Evolutionary conservation across 2,113 vertebrate species (phyloP).

Genomic region (Plestiodon gilberti): DNA sequence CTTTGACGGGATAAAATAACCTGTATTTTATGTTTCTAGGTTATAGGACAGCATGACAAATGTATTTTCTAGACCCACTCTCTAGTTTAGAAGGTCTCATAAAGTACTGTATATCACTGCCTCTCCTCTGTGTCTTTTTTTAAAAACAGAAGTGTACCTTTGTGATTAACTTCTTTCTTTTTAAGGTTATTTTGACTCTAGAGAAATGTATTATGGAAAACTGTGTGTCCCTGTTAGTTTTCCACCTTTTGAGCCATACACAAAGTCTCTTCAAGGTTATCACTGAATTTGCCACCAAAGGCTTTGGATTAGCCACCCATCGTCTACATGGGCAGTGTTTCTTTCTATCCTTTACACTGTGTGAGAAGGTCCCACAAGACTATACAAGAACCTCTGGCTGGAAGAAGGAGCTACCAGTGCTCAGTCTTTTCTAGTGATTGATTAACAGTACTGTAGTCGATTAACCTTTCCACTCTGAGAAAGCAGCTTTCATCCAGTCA

Average conservation of each 20-base stretch:
- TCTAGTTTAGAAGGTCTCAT: neutral
- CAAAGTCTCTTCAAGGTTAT: slow-evolving; percentile 39
- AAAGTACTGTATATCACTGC: neutral
- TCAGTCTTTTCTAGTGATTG: slow-evolving; percentile 69
- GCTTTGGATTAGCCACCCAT: slow-evolving; percentile 54
- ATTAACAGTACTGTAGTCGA: slow-evolving; percentile 64
- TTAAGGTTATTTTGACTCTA: slow-evolving; percentile 36
- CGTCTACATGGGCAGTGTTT: slow-evolving; percentile 44
- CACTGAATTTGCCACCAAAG: slow-evolving; percentile 36
- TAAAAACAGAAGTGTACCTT: neutral
- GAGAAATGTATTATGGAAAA: neutral
- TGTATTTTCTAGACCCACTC: neutral
- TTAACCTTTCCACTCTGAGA: slow-evolving; percentile 69
- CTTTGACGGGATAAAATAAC: neutral
- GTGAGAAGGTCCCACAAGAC: slow-evolving; percentile 61
- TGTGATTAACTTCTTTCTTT: slow-evolving; percentile 29
- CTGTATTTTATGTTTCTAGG: neutral
- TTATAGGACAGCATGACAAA: neutral
- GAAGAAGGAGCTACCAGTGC: slow-evolving; percentile 51
- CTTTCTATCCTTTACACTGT: slow-evolving; percentile 47
- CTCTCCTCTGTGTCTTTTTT: neutral
- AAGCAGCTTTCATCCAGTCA: slow-evolving; percentile 69
- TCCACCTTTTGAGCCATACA: slow-evolving; percentile 45
- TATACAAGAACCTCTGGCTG: slow-evolving; percentile 62
- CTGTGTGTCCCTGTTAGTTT: slow-evolving; percentile 42